Percentiles rank a stretch among this genome's conserved stretches.
Conservation (phyloP, 2,797 vertebrate genomes). For the Rhinoraja longicauda region DNA sequence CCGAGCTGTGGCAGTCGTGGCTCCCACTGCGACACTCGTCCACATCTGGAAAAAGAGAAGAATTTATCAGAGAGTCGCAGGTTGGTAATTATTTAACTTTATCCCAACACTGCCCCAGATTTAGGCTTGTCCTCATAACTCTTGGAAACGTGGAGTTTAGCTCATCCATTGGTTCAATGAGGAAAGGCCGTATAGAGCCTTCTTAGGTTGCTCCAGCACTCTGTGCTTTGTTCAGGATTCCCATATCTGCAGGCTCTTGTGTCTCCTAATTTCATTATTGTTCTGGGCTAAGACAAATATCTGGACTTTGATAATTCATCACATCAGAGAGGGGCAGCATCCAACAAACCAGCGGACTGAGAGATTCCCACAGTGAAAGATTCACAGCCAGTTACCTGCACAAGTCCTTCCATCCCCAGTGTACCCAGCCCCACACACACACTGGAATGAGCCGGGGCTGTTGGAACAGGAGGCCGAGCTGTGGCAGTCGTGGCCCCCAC, state of each 20-base stretch:
- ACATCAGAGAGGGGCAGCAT: too few species aligned
- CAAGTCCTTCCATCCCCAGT: constrained; percentile 1
- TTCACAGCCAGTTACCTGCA: background rate
- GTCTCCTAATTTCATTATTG: too few species aligned
- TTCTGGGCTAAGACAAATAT: too few species aligned
- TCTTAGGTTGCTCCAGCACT: too few species aligned
- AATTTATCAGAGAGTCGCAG: background rate
- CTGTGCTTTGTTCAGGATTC: too few species aligned
- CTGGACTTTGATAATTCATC: too few species aligned
- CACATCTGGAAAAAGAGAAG: constrained; percentile 7
- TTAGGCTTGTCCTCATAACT: too few species aligned
- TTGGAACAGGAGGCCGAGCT: constrained; percentile 25
- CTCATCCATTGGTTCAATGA: too few species aligned
- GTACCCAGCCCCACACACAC: background rate
- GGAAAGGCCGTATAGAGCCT: too few species aligned
- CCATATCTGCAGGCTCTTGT: too few species aligned
- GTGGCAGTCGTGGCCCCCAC: constrained; percentile 8
- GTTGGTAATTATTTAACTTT: background rate
- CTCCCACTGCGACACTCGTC: constrained; percentile 13
- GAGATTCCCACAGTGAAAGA: background rate
- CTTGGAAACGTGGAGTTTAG: too few species aligned
- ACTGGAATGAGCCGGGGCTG: constrained; percentile 10
- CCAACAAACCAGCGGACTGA: too few species aligned
- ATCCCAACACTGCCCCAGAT: background rate
- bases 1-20: constrained; percentile 6